Conservation (phyloP, 2,113 vertebrate genomes). For the Dromas ardeola region DNA sequence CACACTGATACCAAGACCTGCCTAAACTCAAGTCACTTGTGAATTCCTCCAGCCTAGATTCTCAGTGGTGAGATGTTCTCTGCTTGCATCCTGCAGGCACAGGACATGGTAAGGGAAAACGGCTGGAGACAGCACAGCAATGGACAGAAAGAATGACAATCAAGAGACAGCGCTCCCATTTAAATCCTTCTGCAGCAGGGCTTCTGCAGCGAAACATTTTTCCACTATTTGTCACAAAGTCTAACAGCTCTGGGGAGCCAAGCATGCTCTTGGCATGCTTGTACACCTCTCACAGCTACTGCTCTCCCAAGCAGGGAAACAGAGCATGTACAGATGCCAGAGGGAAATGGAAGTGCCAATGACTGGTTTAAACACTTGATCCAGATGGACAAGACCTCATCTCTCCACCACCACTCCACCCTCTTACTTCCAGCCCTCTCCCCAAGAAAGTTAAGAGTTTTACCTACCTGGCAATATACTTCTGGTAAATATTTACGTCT, state of each 20-base stretch:
- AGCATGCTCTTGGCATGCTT: neutral
- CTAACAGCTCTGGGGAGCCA: neutral
- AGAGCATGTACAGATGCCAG: slow-evolving; percentile 6
- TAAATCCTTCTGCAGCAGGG: neutral
- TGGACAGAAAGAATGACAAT: neutral
- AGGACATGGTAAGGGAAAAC: neutral
- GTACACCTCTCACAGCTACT: slow-evolving; percentile 2
- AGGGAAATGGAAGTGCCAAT: neutral
- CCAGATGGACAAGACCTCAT: neutral
- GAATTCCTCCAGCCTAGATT: neutral
- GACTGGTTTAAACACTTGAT: neutral
- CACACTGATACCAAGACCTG: neutral
- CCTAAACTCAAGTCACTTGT: neutral
- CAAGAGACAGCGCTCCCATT: neutral
- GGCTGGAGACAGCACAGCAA: neutral
- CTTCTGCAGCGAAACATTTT: slow-evolving; percentile 17
- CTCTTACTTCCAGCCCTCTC: slow-evolving; percentile 4
- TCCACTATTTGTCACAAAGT: slow-evolving; percentile 32
- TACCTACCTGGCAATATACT: slow-evolving; percentile 99
- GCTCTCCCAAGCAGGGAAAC: neutral
- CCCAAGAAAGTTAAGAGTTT: slow-evolving; percentile 65
- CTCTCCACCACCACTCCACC: slow-evolving; percentile 40
- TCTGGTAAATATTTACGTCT: slow-evolving; percentile 99
- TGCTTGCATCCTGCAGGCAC: neutral
- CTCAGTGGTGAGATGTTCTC: neutral